These are phyloP conservation scores for Neoaliturus tenellus DNA, from an alignment of 2,888 invertebrate species.

Conservation along the genomic window DNA sequence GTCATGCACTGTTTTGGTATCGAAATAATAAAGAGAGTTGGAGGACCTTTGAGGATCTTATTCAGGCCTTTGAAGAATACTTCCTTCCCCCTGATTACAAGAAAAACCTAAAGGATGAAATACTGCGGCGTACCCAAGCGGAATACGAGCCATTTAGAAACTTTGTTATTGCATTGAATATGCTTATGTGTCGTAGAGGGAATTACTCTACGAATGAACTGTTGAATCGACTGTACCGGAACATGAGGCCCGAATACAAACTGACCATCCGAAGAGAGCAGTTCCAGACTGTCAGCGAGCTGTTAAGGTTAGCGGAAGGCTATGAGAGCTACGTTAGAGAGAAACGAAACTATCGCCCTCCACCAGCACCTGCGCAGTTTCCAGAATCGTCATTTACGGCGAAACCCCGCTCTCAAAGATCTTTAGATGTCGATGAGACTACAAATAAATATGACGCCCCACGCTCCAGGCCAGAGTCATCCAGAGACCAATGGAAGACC, in stretches of 20 bases:
- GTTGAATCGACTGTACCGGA: neutral
- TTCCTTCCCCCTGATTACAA: conserved; percentile 4
- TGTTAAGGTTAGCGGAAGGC: neutral
- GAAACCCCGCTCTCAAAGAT: neutral
- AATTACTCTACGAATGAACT: neutral
- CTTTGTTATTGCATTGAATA: neutral
- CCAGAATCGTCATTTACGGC: neutral
- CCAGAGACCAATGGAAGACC: no score
- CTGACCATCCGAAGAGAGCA: neutral
- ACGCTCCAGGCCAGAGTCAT: no score
- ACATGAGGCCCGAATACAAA: conserved; percentile 13
- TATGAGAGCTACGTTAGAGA: conserved; percentile 10
- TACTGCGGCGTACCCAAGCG: neutral
- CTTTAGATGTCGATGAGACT: neutral
- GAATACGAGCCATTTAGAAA: neutral
- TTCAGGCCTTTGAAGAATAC: conserved; percentile 21
- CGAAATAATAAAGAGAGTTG: neutral
- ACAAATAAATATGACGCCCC: neutral
- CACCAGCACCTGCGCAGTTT: neutral
- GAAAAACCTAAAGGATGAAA: neutral
- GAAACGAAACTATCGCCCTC: neutral
- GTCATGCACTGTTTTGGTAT: conserved; percentile 15
- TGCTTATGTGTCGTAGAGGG: neutral
- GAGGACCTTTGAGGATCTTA: neutral
- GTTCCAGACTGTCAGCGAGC: neutral